Base-by-base conservation (phyloP, 1,140 invertebrate genomes). In the Pararge aegeria region DNA sequence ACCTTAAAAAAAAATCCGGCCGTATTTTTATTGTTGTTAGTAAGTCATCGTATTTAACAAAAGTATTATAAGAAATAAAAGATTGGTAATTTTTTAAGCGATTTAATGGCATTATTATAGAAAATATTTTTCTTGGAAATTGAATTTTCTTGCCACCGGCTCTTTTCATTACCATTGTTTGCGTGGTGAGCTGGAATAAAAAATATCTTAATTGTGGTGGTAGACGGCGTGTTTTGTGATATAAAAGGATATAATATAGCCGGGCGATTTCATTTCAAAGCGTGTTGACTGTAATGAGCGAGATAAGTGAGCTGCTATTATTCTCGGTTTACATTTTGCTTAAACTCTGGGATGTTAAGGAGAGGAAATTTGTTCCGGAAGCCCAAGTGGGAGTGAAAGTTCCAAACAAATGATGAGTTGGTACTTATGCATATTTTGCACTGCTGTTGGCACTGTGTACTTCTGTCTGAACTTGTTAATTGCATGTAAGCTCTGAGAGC, bases 121-220 rank as follows among this genome's bases (percentile, higher is more conserved):
- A n/a, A n/a, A n/a, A n/a, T n/a, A n/a, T n/a, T n/a, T n/a, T n/a
- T n/a, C n/a, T n/a, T n/a, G n/a, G n/a, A n/a, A n/a, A n/a, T n/a
- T n/a, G n/a, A n/a, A n/a, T n/a, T n/a, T n/a, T n/a, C n/a, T n/a
- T n/a, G 46, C n/a, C 20, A 49, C 46, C 21, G 19, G n/a, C 46
- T 49, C 46, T 49, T 29, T 0, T 20, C 6, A 1, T 12, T 18
- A 51, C 37, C 20, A 63, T 61, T 67, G 75, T 70, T 85, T 61
- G 83, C 84, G 83, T 87, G 84, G 67, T 78, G 70, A 58, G 64
- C 66, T 54, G 64, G 73, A 83, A 85, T 87, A 83, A 83, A 84
- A 82, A 51, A 83, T 83, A 84, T 84, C 80, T 78, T 84, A 84
- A 87, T 84, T 83, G 73, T 79, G 66, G 75, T 68, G 55, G 66